These are phyloP conservation scores for Zaprionus bogoriensis DNA, from an alignment of 2,888 invertebrate species.

Conservation along the genomic window DNA sequence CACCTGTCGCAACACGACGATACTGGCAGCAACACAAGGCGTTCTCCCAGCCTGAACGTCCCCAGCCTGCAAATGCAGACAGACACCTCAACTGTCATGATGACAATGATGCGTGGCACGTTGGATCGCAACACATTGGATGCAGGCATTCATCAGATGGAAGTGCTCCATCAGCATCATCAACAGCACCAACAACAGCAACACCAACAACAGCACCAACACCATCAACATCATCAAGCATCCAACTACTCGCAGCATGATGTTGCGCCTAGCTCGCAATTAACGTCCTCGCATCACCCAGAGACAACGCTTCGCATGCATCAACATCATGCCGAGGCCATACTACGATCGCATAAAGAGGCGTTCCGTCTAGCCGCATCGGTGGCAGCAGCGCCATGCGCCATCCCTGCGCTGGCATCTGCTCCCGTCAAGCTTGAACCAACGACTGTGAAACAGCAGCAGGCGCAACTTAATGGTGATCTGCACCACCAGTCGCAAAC, in stretches of 20 bases:
- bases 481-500: slow-evolving; percentile 81
- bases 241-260: slow-evolving; percentile 51
- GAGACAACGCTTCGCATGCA: slow-evolving; percentile 87
- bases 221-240: slow-evolving; percentile 53
- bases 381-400: no score
- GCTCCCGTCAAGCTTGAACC: neutral
- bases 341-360: slow-evolving; percentile 93
- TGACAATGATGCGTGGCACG: slow-evolving; percentile 85
- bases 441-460: neutral
- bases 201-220: slow-evolving; percentile 61
- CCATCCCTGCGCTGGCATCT: neutral
- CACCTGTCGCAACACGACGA: slow-evolving; percentile 38
- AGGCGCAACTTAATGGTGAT: slow-evolving; percentile 8
- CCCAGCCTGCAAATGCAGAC: slow-evolving; percentile 71
- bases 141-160: slow-evolving; percentile 55
- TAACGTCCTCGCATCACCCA: slow-evolving; percentile 68
- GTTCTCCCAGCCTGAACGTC: slow-evolving; percentile 54
- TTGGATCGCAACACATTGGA: slow-evolving; percentile 54
- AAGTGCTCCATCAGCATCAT: slow-evolving; percentile 57
- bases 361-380: slow-evolving; percentile 88
- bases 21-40: slow-evolving; percentile 71
- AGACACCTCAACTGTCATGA: slow-evolving; percentile 76
- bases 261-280: slow-evolving; percentile 38
- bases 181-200: slow-evolving; percentile 61
- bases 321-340: slow-evolving; percentile 92